phyloP scores from a whole-genome alignment of 2,888 invertebrate genomes.

The Schizaphis graminum region DNA sequence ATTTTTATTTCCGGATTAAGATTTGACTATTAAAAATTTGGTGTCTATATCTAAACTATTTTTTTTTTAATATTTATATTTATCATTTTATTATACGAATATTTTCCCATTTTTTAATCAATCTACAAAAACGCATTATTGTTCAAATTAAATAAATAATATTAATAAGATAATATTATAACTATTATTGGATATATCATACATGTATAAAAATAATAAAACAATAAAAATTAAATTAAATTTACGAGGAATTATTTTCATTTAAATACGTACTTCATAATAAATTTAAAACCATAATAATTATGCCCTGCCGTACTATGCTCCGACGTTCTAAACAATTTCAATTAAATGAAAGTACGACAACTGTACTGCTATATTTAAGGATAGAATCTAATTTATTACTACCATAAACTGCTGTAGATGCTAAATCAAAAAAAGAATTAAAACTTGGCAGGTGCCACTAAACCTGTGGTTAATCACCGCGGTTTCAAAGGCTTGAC shows the following conservation, averaged over 20 bases:
- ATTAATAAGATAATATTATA: neutral
- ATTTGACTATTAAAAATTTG: neutral
- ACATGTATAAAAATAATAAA: neutral
- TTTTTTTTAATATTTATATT: neutral
- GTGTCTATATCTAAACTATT: neutral
- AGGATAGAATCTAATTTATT: neutral
- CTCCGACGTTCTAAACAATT: neutral
- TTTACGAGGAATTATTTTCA: neutral
- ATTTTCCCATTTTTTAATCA: neutral
- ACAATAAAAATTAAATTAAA: neutral
- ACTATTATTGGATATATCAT: neutral
- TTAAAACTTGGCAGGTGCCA: neutral
- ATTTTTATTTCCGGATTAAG: neutral
- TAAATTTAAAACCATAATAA: neutral
- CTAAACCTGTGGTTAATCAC: neutral
- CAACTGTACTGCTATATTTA: neutral
- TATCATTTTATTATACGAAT: neutral
- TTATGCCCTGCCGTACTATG: neutral
- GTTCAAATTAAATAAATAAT: neutral
- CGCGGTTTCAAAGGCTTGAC: neutral
- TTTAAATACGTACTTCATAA: neutral
- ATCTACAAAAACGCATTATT: neutral
- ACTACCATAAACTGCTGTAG: neutral
- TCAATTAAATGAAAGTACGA: neutral
- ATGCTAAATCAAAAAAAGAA: neutral